Percentiles rank a stretch among this genome's conserved stretches.
Evolutionary conservation across 2,888 invertebrate genomes (phyloP).

Genomic region (Plebejus argus): DNA sequence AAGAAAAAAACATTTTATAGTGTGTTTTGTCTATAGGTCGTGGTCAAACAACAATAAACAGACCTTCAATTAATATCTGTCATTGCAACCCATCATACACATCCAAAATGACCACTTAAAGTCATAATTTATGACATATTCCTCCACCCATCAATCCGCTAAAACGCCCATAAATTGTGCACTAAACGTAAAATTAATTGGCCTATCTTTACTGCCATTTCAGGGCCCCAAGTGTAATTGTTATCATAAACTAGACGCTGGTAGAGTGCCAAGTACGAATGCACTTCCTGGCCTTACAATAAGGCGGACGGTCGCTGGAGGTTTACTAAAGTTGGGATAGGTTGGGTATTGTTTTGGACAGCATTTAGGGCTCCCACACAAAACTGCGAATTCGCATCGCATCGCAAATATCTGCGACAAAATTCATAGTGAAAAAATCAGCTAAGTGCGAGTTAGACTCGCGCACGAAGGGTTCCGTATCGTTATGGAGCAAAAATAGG

Average conservation of each 20-base stretch:
- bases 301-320: background rate
- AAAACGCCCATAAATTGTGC: background rate
- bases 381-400: no score
- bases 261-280: constrained; percentile 16
- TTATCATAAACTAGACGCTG: constrained; percentile 17
- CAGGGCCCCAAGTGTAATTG: constrained; percentile 24
- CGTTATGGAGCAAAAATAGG: no score
- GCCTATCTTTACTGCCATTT: constrained; percentile 12
- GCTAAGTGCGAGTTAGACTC: no score
- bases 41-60: background rate
- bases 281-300: background rate
- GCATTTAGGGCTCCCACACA: background rate
- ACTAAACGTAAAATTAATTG: constrained; percentile 12
- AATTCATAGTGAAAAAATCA: no score
- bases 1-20: no score
- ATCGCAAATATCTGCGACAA: background rate
- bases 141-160: background rate
- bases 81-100: background rate
- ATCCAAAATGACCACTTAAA: background rate
- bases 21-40: background rate
- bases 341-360: background rate
- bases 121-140: constrained; percentile 1
- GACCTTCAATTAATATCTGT: background rate
- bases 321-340: constrained; percentile 6
- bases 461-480: no score